Conservation (phyloP, 2,888 invertebrate species). For the Nomada goodeniana region DNA sequence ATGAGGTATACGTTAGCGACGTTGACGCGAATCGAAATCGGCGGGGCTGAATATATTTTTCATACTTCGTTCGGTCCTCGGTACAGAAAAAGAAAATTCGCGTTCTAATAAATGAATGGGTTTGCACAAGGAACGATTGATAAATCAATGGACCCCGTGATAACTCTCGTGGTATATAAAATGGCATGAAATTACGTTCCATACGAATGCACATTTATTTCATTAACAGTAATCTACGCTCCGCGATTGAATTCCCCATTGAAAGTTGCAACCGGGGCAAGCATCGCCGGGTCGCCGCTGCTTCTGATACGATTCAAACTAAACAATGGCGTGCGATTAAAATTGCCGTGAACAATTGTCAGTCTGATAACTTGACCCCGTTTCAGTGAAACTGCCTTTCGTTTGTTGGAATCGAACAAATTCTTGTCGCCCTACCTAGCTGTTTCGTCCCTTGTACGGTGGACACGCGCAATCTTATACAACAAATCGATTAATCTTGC, state of each 20-base stretch:
- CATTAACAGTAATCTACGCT: constrained; percentile 28
- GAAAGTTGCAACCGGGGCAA: constrained; percentile 55
- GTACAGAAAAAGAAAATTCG: no score
- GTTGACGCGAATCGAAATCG: background rate
- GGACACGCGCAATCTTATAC: no score
- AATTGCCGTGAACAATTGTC: constrained; percentile 30
- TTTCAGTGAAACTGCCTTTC: constrained; percentile 8
- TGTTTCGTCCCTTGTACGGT: no score
- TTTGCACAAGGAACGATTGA: constrained; percentile 16
- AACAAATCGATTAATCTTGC: no score
- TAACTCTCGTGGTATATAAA: constrained; percentile 2
- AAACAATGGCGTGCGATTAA: constrained; percentile 29
- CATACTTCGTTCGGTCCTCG: background rate
- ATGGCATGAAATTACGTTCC: background rate
- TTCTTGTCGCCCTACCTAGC: no score
- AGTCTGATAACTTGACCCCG: constrained; percentile 33
- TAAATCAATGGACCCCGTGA: background rate
- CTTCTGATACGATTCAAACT: constrained; percentile 35
- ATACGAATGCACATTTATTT: constrained; percentile 35
- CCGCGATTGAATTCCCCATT: constrained; percentile 24
- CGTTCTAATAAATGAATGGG: background rate
- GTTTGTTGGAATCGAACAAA: constrained; percentile 16
- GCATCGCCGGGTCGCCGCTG: constrained; percentile 18
- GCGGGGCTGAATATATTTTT: background rate
- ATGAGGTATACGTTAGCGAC: background rate